Conservation (phyloP, 2,797 vertebrate genomes). For the Florisuga fusca region DNA sequence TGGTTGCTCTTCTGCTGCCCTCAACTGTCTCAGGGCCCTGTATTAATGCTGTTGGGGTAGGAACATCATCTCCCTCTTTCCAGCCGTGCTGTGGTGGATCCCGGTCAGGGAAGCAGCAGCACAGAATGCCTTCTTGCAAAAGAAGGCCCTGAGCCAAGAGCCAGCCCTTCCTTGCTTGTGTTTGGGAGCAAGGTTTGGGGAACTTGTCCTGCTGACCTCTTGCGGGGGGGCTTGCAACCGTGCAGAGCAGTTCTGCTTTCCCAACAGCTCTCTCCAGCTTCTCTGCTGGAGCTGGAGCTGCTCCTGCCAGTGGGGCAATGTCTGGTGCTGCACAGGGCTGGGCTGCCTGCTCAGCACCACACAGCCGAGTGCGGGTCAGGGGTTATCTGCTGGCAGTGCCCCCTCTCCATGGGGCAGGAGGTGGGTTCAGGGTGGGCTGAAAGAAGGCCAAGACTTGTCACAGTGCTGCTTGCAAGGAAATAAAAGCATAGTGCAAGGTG, state of each 20-base stretch:
- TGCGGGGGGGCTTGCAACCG: background rate
- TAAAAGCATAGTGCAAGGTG: constrained; percentile 14
- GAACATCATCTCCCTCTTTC: background rate
- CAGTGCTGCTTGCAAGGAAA: constrained; percentile 22
- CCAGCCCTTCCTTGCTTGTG: background rate
- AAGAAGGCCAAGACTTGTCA: background rate
- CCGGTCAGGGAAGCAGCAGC: background rate
- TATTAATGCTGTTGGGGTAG: background rate
- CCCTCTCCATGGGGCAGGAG: no score
- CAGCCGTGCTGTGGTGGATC: accelerated
- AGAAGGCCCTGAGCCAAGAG: background rate
- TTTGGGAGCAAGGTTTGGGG: background rate
- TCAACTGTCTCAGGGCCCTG: background rate
- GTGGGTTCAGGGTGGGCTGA: background rate
- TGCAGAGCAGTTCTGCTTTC: background rate
- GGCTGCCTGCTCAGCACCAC: background rate
- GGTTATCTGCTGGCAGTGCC: background rate
- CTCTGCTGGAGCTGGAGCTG: accelerated
- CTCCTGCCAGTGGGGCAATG: background rate
- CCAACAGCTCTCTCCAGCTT: background rate
- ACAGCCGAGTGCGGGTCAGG: background rate
- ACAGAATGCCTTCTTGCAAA: background rate
- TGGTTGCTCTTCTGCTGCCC: background rate
- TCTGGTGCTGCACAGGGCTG: background rate
- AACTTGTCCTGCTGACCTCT: background rate